Conservation (phyloP, 2,113 vertebrate species). For the Leucopsar rothschildi region DNA sequence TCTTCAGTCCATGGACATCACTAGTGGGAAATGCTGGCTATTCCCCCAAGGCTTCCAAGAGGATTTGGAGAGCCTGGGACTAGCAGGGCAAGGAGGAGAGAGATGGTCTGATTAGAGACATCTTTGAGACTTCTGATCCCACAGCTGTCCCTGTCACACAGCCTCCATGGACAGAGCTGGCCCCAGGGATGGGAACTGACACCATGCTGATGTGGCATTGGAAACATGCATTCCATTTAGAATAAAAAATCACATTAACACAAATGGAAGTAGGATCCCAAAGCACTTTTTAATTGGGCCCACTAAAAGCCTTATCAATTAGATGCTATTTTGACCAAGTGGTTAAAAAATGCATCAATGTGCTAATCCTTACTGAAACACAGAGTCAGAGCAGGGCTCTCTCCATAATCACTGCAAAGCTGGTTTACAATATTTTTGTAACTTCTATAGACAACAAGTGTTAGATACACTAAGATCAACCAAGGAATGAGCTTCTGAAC, state of each 20-base stretch:
- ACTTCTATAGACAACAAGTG: background rate
- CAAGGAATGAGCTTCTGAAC: background rate
- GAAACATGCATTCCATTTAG: background rate
- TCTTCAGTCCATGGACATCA: background rate
- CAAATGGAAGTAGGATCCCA: background rate
- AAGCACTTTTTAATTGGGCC: background rate
- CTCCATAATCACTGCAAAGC: background rate
- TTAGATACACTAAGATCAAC: background rate
- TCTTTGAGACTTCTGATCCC: background rate
- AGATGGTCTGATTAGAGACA: background rate
- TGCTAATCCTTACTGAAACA: background rate
- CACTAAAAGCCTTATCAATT: slow-evolving; percentile 45
- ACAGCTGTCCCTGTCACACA: background rate
- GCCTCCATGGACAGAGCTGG: background rate
- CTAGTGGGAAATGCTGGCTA: background rate
- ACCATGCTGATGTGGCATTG: background rate
- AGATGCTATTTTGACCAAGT: background rate
- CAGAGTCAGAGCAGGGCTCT: accelerated
- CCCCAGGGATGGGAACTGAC: background rate
- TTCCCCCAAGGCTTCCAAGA: background rate
- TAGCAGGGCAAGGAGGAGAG: background rate
- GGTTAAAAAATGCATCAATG: background rate
- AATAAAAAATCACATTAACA: background rate
- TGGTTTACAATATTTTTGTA: background rate
- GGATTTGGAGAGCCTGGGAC: background rate